Evolutionary conservation across 2,888 invertebrate genomes (phyloP).

Genomic region (Rhopalosiphum nymphaeae): DNA sequence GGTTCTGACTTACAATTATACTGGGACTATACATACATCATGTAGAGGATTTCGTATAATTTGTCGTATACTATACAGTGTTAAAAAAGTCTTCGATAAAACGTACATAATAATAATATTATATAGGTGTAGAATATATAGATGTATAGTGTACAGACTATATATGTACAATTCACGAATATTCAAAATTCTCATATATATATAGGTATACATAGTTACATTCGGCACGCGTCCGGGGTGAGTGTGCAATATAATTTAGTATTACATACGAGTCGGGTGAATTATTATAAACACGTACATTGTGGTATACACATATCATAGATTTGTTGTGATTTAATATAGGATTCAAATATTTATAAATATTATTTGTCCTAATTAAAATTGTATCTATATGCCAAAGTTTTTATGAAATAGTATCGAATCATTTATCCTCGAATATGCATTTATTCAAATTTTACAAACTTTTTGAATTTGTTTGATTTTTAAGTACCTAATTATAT

Average conservation of each 20-base stretch:
- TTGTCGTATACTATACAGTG: background rate
- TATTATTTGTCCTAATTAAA: background rate
- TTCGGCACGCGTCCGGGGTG: background rate
- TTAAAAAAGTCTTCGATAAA: background rate
- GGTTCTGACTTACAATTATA: slow-evolving; percentile 21
- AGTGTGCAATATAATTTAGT: background rate
- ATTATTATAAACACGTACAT: background rate
- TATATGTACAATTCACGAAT: background rate
- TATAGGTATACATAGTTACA: background rate
- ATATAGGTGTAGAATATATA: background rate
- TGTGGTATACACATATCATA: background rate
- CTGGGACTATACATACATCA: background rate
- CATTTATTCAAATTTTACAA: background rate
- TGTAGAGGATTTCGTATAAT: background rate
- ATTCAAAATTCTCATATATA: background rate
- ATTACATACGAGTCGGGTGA: background rate
- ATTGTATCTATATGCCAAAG: background rate
- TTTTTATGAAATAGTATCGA: background rate
- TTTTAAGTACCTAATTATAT: background rate
- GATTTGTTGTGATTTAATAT: background rate
- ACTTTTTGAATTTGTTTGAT: background rate
- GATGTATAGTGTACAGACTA: background rate
- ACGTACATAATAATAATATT: background rate
- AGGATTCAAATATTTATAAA: background rate
- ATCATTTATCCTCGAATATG: background rate